These are phyloP conservation scores for Lagopus muta DNA, from an alignment of 2,113 vertebrate genomes.

Conservation along the genomic window DNA sequence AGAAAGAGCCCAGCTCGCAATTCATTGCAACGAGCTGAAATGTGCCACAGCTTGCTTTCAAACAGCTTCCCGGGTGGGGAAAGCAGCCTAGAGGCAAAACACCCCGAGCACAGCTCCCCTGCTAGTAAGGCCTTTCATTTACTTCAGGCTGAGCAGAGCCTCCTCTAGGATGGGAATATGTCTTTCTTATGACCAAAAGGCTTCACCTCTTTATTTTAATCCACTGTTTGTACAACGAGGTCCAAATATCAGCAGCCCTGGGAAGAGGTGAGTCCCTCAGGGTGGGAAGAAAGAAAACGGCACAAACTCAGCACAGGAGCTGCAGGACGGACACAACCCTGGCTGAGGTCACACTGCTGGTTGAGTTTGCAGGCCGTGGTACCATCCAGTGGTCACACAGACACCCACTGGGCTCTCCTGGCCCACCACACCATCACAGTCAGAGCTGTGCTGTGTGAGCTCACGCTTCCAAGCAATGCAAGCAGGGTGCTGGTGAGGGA, in stretches of 20 bases:
- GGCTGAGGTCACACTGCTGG: accelerated
- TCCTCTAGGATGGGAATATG: accelerated
- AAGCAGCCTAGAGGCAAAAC: not conserved
- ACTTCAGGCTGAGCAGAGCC: not conserved
- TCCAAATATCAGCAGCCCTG: not conserved
- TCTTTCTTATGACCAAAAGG: not conserved
- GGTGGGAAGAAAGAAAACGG: not conserved
- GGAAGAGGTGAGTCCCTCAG: accelerated
- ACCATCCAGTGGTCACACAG: slow-evolving; percentile 51
- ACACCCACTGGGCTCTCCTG: accelerated
- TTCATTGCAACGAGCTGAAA: not conserved
- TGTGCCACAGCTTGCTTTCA: not conserved
- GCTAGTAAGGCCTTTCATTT: not conserved
- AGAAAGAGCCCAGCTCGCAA: not conserved
- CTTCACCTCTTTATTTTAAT: not conserved
- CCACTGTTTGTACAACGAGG: not conserved
- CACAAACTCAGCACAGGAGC: not conserved
- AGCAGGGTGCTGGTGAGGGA: not conserved
- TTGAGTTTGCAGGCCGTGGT: not conserved
- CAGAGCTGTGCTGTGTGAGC: accelerated
- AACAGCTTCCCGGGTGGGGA: not conserved
- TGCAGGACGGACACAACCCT: accelerated
- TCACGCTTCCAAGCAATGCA: accelerated
- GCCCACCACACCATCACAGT: not conserved
- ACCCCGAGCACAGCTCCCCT: not conserved